phyloP scores from a whole-genome alignment of 2,113 vertebrate species.

The Carollia perspicillata region DNA sequence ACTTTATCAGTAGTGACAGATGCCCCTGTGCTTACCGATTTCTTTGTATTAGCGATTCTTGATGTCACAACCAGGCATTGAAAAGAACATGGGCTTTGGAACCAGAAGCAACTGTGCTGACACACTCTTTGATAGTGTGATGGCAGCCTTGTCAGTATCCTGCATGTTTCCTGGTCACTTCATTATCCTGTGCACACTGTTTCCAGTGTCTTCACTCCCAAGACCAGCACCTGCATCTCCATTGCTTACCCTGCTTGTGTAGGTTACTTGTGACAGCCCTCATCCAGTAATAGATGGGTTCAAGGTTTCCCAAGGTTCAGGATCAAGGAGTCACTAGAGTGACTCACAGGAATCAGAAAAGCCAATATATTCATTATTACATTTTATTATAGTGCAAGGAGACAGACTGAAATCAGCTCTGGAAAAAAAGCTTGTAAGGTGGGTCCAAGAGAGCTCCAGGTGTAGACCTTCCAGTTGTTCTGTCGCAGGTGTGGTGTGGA shows the following conservation, averaged over 20 bases:
- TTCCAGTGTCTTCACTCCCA: neutral
- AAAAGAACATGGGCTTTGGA: neutral
- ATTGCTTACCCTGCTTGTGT: no score
- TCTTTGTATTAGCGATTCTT: neutral
- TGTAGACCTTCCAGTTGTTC: neutral
- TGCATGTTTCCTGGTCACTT: no score
- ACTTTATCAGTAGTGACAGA: neutral
- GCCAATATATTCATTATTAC: neutral
- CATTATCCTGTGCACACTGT: accelerated
- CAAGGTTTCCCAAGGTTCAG: neutral
- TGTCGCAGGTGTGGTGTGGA: neutral
- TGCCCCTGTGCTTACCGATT: neutral
- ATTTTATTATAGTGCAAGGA: neutral
- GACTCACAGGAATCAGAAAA: neutral
- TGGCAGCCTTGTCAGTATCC: neutral
- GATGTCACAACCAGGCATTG: neutral
- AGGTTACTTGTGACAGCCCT: neutral
- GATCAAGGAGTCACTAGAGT: neutral
- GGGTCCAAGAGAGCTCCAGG: neutral
- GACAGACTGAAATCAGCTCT: neutral
- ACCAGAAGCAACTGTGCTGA: neutral
- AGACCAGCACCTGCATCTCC: neutral
- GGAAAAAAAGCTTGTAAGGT: neutral
- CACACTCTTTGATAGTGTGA: neutral
- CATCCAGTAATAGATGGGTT: neutral